A percentile compares a stretch with the other conserved stretches of the same genome.
Evolutionary conservation across 2,113 vertebrate species (phyloP).

Genomic region (Cervus canadensis): DNA sequence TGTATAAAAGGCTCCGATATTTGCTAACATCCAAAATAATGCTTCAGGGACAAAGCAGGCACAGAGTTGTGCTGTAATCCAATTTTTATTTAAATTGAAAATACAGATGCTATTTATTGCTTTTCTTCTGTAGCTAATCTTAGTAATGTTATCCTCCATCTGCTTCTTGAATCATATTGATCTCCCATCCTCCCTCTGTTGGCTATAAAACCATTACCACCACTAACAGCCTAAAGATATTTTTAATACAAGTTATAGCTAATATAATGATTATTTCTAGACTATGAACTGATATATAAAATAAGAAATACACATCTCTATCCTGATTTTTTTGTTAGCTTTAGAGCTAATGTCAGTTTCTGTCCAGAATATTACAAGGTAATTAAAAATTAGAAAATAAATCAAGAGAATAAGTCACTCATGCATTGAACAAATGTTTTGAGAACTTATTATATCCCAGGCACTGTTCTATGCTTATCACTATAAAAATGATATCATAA

Average conservation of each 20-base stretch:
- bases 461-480: not conserved
- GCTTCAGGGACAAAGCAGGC: slow-evolving; percentile 23
- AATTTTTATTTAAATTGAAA: slow-evolving; percentile 64
- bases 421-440: slow-evolving; percentile 24
- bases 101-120: slow-evolving; percentile 55
- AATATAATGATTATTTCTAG: slow-evolving; percentile 39
- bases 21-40: slow-evolving; percentile 11
- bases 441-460: not conserved
- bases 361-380: not conserved
- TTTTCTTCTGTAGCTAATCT: slow-evolving; percentile 57
- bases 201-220: not conserved
- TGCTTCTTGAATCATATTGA: slow-evolving; percentile 31
- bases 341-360: not conserved
- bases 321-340: not conserved
- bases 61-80: not conserved
- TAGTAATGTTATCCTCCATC: slow-evolving; percentile 39
- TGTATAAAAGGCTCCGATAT: not conserved
- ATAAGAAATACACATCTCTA: not conserved
- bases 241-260: slow-evolving; percentile 41
- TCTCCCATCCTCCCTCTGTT: not conserved
- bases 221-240: slow-evolving; percentile 30
- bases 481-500: not conserved
- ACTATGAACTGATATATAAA: slow-evolving; percentile 23
- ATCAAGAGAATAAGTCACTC: not conserved
- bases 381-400: slow-evolving; percentile 46